Evolutionary conservation across 2,888 invertebrate species (phyloP).

Genomic region (Stegophylla sp.): DNA sequence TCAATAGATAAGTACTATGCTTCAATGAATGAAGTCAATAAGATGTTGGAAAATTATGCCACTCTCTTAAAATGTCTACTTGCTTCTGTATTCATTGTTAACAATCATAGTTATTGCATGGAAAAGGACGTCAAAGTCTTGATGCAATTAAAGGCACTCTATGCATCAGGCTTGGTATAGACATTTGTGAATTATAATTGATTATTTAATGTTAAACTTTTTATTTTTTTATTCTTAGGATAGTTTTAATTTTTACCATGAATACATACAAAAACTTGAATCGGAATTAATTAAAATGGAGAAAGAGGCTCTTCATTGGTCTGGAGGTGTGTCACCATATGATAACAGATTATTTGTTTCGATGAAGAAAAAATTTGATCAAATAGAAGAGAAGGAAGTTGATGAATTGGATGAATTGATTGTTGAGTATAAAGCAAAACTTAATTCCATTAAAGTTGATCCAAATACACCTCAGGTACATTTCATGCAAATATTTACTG

Average conservation of each 20-base stretch:
- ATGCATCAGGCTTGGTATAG: neutral
- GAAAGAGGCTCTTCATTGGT: conserved; percentile 17
- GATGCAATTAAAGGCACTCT: conserved; percentile 10
- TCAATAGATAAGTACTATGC: conserved; percentile 9
- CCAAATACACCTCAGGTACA: conserved; percentile 37
- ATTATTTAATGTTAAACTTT: neutral
- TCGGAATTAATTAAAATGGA: neutral
- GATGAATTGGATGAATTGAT: conserved; percentile 36
- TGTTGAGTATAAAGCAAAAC: conserved; percentile 42
- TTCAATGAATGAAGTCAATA: conserved; percentile 8
- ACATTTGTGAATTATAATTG: neutral
- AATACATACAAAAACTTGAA: conserved; percentile 19
- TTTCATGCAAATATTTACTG: neutral
- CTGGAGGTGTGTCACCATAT: conserved; percentile 23
- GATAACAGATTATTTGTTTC: conserved; percentile 24
- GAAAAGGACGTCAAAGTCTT: neutral
- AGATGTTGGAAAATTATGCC: neutral
- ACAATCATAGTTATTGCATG: neutral
- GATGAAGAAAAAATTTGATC: neutral
- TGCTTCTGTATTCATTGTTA: conserved; percentile 7
- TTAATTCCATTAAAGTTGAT: conserved; percentile 27
- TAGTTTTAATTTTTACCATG: neutral
- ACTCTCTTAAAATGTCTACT: neutral
- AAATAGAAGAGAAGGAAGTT: neutral
- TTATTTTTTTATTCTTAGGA: neutral